phyloP scores from a whole-genome alignment of 2,113 vertebrate species.

The Brachyhypopomus occidentalis region DNA sequence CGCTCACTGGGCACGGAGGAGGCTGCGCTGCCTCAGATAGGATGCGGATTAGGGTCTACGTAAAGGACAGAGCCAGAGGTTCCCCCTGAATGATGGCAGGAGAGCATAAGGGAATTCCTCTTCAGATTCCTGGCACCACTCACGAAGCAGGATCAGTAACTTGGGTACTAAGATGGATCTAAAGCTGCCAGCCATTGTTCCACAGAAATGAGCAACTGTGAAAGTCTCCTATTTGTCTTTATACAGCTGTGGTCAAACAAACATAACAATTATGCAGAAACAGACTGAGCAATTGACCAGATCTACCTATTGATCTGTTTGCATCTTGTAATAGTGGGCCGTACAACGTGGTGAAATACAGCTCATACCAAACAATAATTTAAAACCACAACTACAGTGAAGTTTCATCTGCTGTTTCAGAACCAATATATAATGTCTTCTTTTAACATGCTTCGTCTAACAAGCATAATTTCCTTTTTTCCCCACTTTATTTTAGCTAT shows the following conservation, averaged over 20 bases:
- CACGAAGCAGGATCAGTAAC: conserved; percentile 14
- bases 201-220: not conserved
- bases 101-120: conserved; percentile 59
- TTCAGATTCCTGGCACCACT: conserved; percentile 37
- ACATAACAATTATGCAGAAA: too few relatives aligned
- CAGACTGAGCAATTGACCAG: too few relatives aligned
- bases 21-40: conserved; percentile 2
- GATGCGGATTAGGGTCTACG: conserved; percentile 52
- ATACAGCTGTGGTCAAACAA: too few relatives aligned
- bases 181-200: conserved; percentile 14
- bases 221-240: not conserved
- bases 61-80: conserved; percentile 26
- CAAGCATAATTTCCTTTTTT: not conserved
- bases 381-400: not conserved
- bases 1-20: conserved; percentile 2
- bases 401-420: not conserved
- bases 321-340: too few relatives aligned
- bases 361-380: too few relatives aligned
- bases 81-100: conserved; percentile 48
- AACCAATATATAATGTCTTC: not conserved
- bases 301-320: too few relatives aligned
- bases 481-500: not conserved
- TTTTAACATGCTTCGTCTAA: not conserved
- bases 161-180: not conserved
- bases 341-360: too few relatives aligned